Conservation (phyloP, 2,888 invertebrate species). For the Osmoderma eremita region DNA sequence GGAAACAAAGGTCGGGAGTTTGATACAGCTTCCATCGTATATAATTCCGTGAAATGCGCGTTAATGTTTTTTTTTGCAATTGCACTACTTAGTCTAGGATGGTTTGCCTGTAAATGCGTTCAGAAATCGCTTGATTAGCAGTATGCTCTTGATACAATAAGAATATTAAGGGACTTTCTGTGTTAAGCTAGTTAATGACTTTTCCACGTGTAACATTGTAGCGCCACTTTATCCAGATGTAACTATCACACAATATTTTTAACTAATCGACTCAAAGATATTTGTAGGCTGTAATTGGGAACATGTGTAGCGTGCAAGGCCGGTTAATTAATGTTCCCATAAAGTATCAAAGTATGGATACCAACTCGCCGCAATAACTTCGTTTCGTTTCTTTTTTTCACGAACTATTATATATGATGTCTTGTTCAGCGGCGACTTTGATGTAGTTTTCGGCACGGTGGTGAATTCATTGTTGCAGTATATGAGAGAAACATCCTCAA, state of each 20-base stretch:
- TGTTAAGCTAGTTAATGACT: too few species aligned
- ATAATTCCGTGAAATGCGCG: too few species aligned
- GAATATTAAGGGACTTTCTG: too few species aligned
- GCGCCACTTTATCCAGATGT: background rate
- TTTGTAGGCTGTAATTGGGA: slow-evolving; percentile 26
- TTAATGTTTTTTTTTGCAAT: too few species aligned
- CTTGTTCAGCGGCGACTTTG: slow-evolving; percentile 40
- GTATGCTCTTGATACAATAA: too few species aligned
- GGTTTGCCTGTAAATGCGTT: too few species aligned
- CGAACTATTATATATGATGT: slow-evolving; percentile 31
- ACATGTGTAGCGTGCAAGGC: slow-evolving; percentile 10
- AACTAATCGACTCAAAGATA: slow-evolving; percentile 2
- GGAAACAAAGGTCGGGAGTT: too few species aligned
- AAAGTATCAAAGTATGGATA: slow-evolving; percentile 17
- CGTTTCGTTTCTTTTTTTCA: slow-evolving; percentile 14
- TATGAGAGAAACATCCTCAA: slow-evolving; percentile 11
- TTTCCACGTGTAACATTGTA: too few species aligned
- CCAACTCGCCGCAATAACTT: slow-evolving; percentile 9
- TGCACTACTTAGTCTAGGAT: too few species aligned
- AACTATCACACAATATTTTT: too few species aligned
- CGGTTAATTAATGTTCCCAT: slow-evolving; percentile 22
- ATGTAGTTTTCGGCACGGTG: slow-evolving; percentile 20
- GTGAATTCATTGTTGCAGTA: slow-evolving; percentile 23
- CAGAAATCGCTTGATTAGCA: too few species aligned
- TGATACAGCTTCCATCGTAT: too few species aligned